These are phyloP conservation scores for Willowsia nigromaculata DNA, from an alignment of 2,888 invertebrate species.

Conservation along the genomic window DNA sequence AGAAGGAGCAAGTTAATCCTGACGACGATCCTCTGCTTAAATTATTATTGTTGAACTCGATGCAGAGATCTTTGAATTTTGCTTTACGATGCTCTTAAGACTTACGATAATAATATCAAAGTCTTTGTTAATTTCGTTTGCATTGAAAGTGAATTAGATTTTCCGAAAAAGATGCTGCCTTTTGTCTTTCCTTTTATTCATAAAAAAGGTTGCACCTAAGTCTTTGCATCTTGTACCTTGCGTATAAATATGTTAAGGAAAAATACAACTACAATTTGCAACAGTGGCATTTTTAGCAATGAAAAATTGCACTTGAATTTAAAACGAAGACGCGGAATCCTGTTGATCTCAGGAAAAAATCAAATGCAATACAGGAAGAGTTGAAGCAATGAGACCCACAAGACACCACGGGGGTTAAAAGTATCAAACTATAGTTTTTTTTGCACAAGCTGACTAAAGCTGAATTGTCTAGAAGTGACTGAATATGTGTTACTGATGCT, in stretches of 20 bases:
- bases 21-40: neutral
- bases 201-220: neutral
- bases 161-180: neutral
- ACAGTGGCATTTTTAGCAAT: neutral
- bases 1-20: neutral
- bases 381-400: conserved; percentile 24
- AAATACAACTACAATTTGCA: neutral
- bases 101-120: neutral
- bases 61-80: neutral
- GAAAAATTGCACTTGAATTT: neutral
- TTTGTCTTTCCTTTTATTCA: neutral
- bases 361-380: conserved; percentile 7
- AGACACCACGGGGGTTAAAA: conserved; percentile 16
- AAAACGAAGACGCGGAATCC: neutral
- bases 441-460: too few relatives aligned
- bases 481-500: too few relatives aligned
- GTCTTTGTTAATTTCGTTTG: neutral
- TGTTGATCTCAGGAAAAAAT: neutral
- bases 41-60: neutral
- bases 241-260: neutral
- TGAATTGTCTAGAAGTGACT: too few relatives aligned
- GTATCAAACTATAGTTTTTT: neutral
- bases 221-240: neutral
- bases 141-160: neutral
- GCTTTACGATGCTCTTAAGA: neutral